These are phyloP conservation scores for Ambastaia sidthimunki DNA, from an alignment of 2,797 vertebrate species.

Conservation along the genomic window DNA sequence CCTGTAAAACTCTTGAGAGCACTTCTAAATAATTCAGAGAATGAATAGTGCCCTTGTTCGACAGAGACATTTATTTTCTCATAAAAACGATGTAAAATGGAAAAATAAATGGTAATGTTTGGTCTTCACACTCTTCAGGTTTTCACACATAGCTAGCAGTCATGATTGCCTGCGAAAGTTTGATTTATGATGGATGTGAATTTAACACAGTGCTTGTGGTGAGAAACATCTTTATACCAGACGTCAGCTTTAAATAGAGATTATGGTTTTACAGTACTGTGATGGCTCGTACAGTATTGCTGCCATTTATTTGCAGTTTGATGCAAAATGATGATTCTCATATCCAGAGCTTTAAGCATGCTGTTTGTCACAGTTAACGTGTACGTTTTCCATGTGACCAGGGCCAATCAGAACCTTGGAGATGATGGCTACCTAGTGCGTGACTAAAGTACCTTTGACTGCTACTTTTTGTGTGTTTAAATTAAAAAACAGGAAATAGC, in stretches of 20 bases:
- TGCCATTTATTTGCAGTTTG: not conserved
- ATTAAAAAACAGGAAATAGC: conserved; percentile 8
- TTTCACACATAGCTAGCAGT: conserved; percentile 59
- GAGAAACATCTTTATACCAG: conserved; percentile 27
- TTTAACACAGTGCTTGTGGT: conserved; percentile 26
- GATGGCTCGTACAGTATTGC: not conserved
- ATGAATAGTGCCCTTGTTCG: conserved; percentile 82
- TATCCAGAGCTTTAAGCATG: no score
- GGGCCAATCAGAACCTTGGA: not conserved
- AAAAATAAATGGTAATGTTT: conserved; percentile 66
- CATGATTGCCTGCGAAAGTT: conserved; percentile 61
- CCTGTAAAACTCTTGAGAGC: conserved; percentile 61
- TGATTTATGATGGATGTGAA: conserved; percentile 61
- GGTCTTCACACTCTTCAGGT: conserved; percentile 63
- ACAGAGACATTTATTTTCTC: conserved; percentile 71
- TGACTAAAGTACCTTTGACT: not conserved
- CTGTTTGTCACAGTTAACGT: not conserved
- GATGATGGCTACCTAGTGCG: not conserved
- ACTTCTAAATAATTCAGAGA: conserved; percentile 71
- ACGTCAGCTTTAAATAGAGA: conserved; percentile 26
- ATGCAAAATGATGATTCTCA: no score
- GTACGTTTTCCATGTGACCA: not conserved
- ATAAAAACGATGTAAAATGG: conserved; percentile 61
- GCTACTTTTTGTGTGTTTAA: not conserved
- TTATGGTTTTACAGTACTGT: conserved; percentile 16